phyloP scores from a whole-genome alignment of 1,140 invertebrate species.

The Helicoverpa armigera region DNA sequence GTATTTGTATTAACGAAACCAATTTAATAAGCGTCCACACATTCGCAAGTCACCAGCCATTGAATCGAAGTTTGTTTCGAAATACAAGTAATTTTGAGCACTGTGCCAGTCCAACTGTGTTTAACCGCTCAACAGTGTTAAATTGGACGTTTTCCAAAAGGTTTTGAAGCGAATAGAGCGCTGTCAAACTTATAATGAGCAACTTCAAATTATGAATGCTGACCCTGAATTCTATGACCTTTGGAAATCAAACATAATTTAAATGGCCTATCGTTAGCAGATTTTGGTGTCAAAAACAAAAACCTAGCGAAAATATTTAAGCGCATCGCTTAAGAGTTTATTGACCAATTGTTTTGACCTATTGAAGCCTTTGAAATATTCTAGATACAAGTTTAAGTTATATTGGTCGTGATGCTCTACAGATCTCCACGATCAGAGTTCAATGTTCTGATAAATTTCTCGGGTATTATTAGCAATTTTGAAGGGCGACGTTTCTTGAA shows the following conservation, averaged over 20 bases:
- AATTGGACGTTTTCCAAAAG: constrained; percentile 32
- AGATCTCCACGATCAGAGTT: constrained; percentile 16
- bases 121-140: constrained; percentile 1
- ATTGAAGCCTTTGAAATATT: background rate
- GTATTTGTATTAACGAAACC: background rate
- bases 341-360: background rate
- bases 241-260: background rate
- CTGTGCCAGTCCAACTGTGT: background rate
- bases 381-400: background rate
- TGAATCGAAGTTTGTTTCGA: constrained; percentile 28
- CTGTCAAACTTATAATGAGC: constrained; percentile 40
- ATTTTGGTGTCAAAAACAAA: background rate
- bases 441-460: constrained; percentile 37
- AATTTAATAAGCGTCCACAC: background rate
- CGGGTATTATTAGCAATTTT: constrained; percentile 41
- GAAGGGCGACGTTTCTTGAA: constrained; percentile 40
- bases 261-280: background rate
- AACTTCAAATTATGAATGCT: constrained; percentile 17
- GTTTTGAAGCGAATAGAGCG: constrained; percentile 11
- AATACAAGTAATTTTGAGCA: constrained; percentile 20
- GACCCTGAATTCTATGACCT: constrained; percentile 7
- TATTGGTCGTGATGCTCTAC: background rate
- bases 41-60: constrained; percentile 1
- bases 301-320: background rate
- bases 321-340: background rate